Evolutionary conservation across 2,888 invertebrate species (phyloP), one percentile per base, ranked within the genome.

Genomic region (Dicranocentrus wangi): DNA sequence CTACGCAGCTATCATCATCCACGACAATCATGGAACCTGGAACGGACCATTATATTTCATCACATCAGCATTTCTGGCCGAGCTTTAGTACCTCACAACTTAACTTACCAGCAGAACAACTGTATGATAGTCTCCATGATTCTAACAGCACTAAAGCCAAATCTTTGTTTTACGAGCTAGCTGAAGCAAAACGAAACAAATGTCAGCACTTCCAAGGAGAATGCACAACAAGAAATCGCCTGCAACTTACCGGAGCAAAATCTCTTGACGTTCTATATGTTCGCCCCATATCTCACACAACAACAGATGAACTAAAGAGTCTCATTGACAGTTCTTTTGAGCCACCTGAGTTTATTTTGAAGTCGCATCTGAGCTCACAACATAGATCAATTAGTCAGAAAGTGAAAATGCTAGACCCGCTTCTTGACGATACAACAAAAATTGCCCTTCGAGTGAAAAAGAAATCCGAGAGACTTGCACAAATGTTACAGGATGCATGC

Each of bases 391-490:
- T 79, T 17, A 60, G 72, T 25, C 66, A 72, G 27, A 78, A 68
- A 42, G 68, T 78, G 17, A 68, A 47, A 55, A 76, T 71, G 25
- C 61, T 85, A 32, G 80, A 84, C 15, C 82, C 84, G 1, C 70
- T 86, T 7, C 66, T 86, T 47, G 82, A 86, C 55, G 83, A 83
- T 13, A 79, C 85, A 5, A 86, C 85, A 13, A 53, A 55, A 28
- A 69, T 84, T 25, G 85, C 86, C 23, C 81, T 82, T 32, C 53
- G 85, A 65, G 81, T 86, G 21, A 83, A 84, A 68, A 72, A 71
- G 47, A 86, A 86, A 76, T 84, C 86, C 1, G 66, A 81, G 23
- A 82, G 76, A 63, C 85, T 86, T 47, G 79, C 83, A 39, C 60
- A 83, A 81, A 82, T 85, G 78, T 63, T 85, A 23, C 71, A 82